Evolutionary conservation across 64 coral and sea anemone species (phyloP), one percentile per base, ranked within the genome.

Genomic region (Dendronephthya gigantea): DNA sequence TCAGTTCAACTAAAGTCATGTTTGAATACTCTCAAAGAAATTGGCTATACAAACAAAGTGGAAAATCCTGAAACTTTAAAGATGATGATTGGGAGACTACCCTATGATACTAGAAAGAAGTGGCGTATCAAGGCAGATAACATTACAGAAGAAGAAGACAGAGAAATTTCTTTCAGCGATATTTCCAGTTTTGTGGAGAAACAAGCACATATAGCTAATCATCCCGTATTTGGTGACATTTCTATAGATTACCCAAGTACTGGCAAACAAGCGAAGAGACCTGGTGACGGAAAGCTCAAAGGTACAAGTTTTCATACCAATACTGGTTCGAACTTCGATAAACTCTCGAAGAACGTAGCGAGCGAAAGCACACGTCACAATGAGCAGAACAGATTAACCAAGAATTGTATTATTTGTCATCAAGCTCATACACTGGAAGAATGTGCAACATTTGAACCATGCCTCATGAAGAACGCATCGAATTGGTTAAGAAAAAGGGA

Each of bases 31-130:
- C 40, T 87, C 29, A 87, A 72, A 38, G 36, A 74, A 55, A 87
- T 74, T 70, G 85, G 62, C 38, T 87, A 87, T n/a, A 40, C 40
- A 16, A 87, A 39, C 40, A 39, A 43, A 37, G 39, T 87, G 68
- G 85, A 87, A 40, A 87, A 87, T 29, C 85, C 85, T 58, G 85
- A 87, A 31, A 68, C 31, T n/a, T 28, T 87, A 55, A 72, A 41
- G 23, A 74, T 70, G 69, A 68, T 87, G 15, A 66, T 87, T 35
- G 85, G 43, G 35, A 37, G 84, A 23, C 56, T 86, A 40, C 52
- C 50, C 52, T 87, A 86, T 35, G 68, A 74, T 74, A 30, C n/a
- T 74, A 27, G 68, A 35, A 28, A 74, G 8, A 74, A 28, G 32
- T 74, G 68, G 68, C 68, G 68, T 30, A 74, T 74, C 68, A 74